phyloP scores from a whole-genome alignment of 1,140 invertebrate species.

The Oedothorax gibbosus region DNA sequence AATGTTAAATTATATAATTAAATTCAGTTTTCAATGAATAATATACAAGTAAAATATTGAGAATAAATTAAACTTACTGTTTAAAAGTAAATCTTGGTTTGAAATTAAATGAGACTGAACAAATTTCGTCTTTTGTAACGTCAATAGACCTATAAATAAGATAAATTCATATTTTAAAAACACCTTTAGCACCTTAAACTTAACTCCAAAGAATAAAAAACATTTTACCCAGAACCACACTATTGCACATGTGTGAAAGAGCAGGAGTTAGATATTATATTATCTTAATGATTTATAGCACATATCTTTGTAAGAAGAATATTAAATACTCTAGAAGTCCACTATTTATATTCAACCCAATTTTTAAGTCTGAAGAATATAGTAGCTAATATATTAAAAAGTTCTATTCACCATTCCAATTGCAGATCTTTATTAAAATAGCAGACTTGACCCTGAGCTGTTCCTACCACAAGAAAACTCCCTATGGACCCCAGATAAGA shows the following conservation, averaged over 20 bases:
- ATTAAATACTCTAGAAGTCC: neutral
- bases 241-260: too few species aligned
- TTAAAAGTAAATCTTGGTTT: conserved; percentile 17
- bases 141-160: conserved; percentile 34
- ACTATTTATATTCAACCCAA: neutral
- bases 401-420: conserved; percentile 5
- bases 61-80: conserved; percentile 3
- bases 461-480: conserved; percentile 30
- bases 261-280: too few species aligned
- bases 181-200: too few species aligned
- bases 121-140: neutral
- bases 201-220: too few species aligned
- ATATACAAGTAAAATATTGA: neutral
- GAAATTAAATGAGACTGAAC: conserved; percentile 31
- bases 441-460: conserved; percentile 3
- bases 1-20: neutral
- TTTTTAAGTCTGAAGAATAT: neutral
- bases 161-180: too few species aligned
- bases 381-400: neutral
- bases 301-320: neutral
- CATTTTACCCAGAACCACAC: too few species aligned
- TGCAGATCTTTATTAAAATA: conserved; percentile 24
- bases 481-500: neutral
- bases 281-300: too few species aligned
- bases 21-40: neutral